These are phyloP conservation scores for Globicephala melas DNA, from an alignment of 2,113 vertebrate species.

Conservation along the genomic window DNA sequence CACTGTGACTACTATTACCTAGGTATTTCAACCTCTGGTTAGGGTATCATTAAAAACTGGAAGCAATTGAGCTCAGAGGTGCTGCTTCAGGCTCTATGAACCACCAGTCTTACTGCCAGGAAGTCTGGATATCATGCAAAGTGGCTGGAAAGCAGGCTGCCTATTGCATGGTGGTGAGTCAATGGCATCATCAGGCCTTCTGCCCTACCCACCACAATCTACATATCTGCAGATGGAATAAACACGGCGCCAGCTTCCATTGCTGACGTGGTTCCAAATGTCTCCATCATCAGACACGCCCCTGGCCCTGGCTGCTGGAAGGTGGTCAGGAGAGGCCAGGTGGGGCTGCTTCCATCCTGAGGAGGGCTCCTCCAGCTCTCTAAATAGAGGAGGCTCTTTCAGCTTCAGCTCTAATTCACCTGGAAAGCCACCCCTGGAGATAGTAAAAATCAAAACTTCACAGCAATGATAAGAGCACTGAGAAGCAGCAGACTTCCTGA, in stretches of 20 bases:
- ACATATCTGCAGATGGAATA: neutral
- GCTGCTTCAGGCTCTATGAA: neutral
- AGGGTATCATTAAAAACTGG: neutral
- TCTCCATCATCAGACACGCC: neutral
- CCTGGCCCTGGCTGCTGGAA: neutral
- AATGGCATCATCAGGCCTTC: neutral
- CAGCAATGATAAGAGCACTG: slow-evolving; percentile 26
- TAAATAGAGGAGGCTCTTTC: neutral
- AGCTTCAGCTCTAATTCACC: neutral
- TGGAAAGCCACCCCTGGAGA: neutral
- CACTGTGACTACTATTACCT: neutral
- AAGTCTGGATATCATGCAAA: slow-evolving; percentile 29
- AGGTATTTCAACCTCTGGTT: neutral
- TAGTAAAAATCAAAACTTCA: neutral
- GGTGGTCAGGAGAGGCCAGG: neutral
- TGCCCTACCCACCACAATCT: neutral
- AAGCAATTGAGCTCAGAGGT: neutral
- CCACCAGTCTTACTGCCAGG: neutral
- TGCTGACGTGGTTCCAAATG: neutral
- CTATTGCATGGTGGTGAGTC: neutral
- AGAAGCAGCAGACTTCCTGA: slow-evolving; percentile 6
- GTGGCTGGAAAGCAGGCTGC: neutral
- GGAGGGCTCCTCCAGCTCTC: neutral
- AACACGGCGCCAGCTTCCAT: neutral
- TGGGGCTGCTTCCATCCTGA: neutral